phyloP scores from a whole-genome alignment of 2,888 invertebrate genomes.

The Calameuta idolon region DNA sequence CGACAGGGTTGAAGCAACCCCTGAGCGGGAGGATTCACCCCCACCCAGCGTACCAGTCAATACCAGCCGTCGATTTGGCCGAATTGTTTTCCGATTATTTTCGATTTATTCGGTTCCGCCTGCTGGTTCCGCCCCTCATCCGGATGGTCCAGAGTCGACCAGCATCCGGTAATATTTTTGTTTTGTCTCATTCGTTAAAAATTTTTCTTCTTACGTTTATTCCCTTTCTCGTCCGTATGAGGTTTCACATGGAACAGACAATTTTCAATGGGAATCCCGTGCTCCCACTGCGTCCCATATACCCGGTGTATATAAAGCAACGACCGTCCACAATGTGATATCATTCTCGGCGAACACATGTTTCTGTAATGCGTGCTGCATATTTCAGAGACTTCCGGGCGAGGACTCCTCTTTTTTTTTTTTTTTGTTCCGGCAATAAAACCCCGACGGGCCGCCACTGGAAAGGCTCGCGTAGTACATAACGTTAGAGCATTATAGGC shows the following conservation, averaged over 20 bases:
- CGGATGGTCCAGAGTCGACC: too few species aligned
- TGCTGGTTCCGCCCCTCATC: too few species aligned
- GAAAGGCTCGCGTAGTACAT: slow-evolving; percentile 36
- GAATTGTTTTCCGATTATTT: slow-evolving; percentile 58
- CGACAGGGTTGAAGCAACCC: slow-evolving; percentile 30
- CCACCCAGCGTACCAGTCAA: slow-evolving; percentile 45
- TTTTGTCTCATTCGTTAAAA: too few species aligned
- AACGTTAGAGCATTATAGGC: slow-evolving; percentile 51
- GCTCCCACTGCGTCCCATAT: too few species aligned
- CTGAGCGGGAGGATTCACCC: slow-evolving; percentile 27
- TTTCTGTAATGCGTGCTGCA: slow-evolving; percentile 24
- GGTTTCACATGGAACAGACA: too few species aligned
- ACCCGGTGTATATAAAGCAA: too few species aligned
- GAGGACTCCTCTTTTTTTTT: slow-evolving; percentile 39
- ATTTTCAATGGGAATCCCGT: too few species aligned
- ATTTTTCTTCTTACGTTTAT: too few species aligned
- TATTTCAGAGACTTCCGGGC: slow-evolving; percentile 44
- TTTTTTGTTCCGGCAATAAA: slow-evolving; percentile 47
- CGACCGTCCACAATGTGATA: too few species aligned
- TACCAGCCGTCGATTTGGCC: slow-evolving; percentile 52
- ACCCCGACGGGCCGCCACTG: slow-evolving; percentile 41
- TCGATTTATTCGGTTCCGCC: slow-evolving; percentile 37
- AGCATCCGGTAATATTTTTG: too few species aligned
- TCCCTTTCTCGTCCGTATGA: too few species aligned
- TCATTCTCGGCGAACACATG: slow-evolving; percentile 1